A percentile compares a stretch with the other conserved stretches of the same genome.
phyloP scores from a whole-genome alignment of 1,140 invertebrate genomes.

The Aphidius ervi region DNA sequence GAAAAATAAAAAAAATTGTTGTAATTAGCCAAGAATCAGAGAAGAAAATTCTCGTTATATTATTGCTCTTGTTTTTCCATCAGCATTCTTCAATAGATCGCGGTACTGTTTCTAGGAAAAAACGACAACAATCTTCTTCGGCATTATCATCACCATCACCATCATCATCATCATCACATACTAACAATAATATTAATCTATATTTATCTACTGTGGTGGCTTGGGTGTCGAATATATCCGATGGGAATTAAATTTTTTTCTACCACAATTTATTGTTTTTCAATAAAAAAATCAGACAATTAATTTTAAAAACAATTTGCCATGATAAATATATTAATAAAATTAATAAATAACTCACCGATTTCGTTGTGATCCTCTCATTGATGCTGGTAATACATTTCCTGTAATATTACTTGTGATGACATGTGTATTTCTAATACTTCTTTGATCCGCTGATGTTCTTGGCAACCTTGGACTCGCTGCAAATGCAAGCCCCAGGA shows the following conservation, averaged over 20 bases:
- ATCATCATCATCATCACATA: too few species aligned
- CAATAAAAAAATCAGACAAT: neutral
- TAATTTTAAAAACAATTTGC: neutral
- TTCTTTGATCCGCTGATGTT: slow-evolving; percentile 47
- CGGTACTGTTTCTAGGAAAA: too few species aligned
- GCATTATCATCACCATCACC: too few species aligned
- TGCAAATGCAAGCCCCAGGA: slow-evolving; percentile 42
- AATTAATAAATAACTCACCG: slow-evolving; percentile 29
- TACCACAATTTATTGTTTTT: neutral
- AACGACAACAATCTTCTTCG: too few species aligned
- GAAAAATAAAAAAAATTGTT: too few species aligned
- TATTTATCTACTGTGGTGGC: neutral
- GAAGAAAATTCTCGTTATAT: too few species aligned
- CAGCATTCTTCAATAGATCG: too few species aligned
- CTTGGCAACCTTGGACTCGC: slow-evolving; percentile 47
- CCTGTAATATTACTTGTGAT: slow-evolving; percentile 30
- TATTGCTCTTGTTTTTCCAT: too few species aligned
- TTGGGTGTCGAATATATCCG: neutral
- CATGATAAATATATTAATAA: slow-evolving; percentile 1
- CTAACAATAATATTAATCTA: neutral
- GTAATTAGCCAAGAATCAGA: too few species aligned
- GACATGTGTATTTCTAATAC: slow-evolving; percentile 41
- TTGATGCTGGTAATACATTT: slow-evolving; percentile 35
- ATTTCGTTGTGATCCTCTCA: slow-evolving; percentile 41
- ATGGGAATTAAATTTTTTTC: neutral